These are phyloP conservation scores for Rhadinocentrus ornatus DNA, from an alignment of 2,797 vertebrate genomes.

Conservation along the genomic window DNA sequence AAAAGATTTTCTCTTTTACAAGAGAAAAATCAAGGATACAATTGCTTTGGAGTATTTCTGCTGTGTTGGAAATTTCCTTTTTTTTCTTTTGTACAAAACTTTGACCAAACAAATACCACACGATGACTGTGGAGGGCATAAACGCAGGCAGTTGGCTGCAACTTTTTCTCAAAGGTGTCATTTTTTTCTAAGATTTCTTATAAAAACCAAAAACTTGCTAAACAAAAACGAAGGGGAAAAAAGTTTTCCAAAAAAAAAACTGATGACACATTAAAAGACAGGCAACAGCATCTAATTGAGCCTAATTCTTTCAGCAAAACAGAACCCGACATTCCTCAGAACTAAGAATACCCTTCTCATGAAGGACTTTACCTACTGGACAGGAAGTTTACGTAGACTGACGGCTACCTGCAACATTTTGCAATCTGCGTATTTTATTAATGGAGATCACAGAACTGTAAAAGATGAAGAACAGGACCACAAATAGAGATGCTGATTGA, in stretches of 20 bases:
- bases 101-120: conserved; percentile 26
- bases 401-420: conserved; percentile 7
- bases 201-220: conserved; percentile 55
- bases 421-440: not conserved
- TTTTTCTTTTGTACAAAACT: conserved; percentile 19
- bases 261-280: conserved; percentile 3
- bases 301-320: conserved; percentile 29
- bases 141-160: not conserved
- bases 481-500: not conserved
- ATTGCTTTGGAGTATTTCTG: conserved; percentile 5
- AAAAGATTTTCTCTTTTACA: not conserved
- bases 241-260: no score
- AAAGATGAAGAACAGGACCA: not conserved
- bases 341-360: not conserved
- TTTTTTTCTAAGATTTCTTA: conserved; percentile 64
- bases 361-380: conserved; percentile 31
- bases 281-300: conserved; percentile 14
- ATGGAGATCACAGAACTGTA: not conserved
- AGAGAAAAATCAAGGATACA: not conserved
- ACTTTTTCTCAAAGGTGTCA: conserved; percentile 8
- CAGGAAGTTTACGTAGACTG: not conserved
- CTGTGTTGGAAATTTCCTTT: not conserved
- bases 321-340: conserved; percentile 59
- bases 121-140: not conserved
- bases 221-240: conserved; percentile 29